Conservation (phyloP, 2,888 invertebrate genomes). For the Pardosa pseudoannulata region DNA sequence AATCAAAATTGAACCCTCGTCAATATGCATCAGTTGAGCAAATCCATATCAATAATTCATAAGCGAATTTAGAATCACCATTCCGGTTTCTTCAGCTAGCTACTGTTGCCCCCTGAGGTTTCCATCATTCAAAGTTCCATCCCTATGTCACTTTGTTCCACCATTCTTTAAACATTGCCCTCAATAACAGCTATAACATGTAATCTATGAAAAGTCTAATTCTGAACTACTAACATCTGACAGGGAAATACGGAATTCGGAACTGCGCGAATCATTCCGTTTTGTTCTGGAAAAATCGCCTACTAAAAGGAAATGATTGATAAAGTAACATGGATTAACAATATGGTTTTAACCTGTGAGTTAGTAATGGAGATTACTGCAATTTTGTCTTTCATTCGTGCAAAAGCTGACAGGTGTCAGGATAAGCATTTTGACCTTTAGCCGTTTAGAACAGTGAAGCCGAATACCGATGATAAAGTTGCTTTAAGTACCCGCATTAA, state of each 20-base stretch:
- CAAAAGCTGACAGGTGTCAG: not conserved
- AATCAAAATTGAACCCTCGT: not conserved
- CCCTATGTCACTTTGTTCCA: not conserved
- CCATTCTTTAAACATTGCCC: not conserved
- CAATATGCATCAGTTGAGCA: not conserved
- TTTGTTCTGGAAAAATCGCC: too few relatives aligned
- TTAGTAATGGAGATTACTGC: not conserved
- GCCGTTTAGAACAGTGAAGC: not conserved
- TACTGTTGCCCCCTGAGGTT: conserved; percentile 14
- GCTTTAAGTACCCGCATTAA: not conserved
- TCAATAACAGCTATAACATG: not conserved
- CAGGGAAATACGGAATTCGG: not conserved
- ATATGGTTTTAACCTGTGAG: not conserved
- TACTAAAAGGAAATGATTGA: not conserved
- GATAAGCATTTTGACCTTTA: not conserved
- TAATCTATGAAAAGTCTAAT: not conserved
- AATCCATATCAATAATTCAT: conserved; percentile 19
- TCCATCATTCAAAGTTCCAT: not conserved
- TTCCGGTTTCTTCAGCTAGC: conserved; percentile 1
- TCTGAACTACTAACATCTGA: not conserved
- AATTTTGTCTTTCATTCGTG: not conserved
- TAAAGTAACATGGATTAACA: not conserved
- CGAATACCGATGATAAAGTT: not conserved
- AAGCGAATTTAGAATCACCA: not conserved
- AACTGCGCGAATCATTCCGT: not conserved